These are phyloP conservation scores for Eilema depressum DNA, from an alignment of 2,888 invertebrate species.

Conservation along the genomic window DNA sequence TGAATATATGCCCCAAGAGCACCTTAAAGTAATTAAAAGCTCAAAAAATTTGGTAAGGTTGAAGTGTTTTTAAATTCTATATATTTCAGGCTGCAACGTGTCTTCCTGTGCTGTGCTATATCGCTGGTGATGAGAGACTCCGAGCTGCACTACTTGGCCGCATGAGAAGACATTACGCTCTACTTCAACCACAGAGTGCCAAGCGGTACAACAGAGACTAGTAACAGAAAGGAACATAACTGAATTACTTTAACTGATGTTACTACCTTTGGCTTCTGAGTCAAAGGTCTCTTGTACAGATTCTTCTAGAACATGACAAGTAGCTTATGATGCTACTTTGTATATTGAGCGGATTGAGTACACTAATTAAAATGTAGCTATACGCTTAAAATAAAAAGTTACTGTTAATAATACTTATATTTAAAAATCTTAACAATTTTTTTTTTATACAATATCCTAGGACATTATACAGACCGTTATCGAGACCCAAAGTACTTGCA, in stretches of 20 bases:
- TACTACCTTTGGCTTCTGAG: conserved; percentile 9
- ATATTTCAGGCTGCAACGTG: conserved; percentile 80
- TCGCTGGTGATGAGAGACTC: conserved; percentile 78
- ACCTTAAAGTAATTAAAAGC: no score
- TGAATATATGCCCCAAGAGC: no score
- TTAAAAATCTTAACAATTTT: not conserved
- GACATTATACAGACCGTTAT: no score
- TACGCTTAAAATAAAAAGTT: conserved; percentile 38
- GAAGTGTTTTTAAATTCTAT: not conserved
- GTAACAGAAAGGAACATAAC: not conserved
- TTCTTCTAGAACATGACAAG: conserved; percentile 21
- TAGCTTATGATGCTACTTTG: conserved; percentile 28
- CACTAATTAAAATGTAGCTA: conserved; percentile 41
- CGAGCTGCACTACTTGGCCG: conserved; percentile 84
- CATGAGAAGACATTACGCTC: conserved; percentile 80
- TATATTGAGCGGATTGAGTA: conserved; percentile 20
- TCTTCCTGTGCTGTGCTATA: conserved; percentile 81
- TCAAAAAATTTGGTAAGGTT: no score
- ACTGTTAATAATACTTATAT: conserved; percentile 22
- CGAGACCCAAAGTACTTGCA: no score
- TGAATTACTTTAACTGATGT: not conserved
- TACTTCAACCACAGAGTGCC: conserved; percentile 75
- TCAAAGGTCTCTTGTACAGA: conserved; percentile 13
- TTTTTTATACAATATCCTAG: no score
- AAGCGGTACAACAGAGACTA: conserved; percentile 62